Conservation (phyloP, 2,888 invertebrate genomes). For the Hyles lineata region DNA sequence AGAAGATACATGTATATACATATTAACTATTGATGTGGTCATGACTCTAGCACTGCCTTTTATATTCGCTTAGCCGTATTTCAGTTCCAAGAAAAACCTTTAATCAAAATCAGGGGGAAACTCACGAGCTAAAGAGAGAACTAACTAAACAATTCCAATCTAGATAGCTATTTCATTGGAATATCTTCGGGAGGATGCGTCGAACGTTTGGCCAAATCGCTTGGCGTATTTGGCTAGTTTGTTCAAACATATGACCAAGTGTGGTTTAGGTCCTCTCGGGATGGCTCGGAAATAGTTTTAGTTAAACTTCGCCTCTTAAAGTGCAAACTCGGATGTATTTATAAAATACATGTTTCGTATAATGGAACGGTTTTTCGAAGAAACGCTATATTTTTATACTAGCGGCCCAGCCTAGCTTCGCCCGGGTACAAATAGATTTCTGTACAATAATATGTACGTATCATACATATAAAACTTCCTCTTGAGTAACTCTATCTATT, state of each 20-base stretch:
- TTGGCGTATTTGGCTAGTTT: constrained; percentile 36
- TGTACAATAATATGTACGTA: too few relatives aligned
- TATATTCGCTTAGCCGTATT: background rate
- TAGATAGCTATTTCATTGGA: constrained; percentile 53
- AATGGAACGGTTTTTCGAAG: constrained; percentile 6
- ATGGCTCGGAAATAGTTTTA: constrained; percentile 15
- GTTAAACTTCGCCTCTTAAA: constrained; percentile 6
- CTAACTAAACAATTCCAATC: constrained; percentile 45
- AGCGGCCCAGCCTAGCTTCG: too few relatives aligned
- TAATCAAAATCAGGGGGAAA: background rate
- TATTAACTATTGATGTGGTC: too few relatives aligned
- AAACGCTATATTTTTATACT: background rate
- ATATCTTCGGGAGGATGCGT: constrained; percentile 50
- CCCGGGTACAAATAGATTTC: too few relatives aligned
- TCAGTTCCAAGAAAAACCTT: background rate
- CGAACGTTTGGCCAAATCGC: constrained; percentile 54
- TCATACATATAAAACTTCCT: too few relatives aligned
- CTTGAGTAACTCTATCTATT: too few relatives aligned
- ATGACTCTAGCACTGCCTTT: background rate
- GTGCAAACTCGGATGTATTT: constrained; percentile 22
- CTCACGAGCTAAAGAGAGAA: constrained; percentile 31
- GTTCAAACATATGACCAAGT: constrained; percentile 42
- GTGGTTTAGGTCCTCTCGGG: constrained; percentile 21
- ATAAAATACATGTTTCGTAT: constrained; percentile 14
- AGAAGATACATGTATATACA: too few relatives aligned